A percentile compares a stretch with the other conserved stretches of the same genome.
Conservation (phyloP, 2,113 vertebrate species). For the Pao palembangensis region DNA sequence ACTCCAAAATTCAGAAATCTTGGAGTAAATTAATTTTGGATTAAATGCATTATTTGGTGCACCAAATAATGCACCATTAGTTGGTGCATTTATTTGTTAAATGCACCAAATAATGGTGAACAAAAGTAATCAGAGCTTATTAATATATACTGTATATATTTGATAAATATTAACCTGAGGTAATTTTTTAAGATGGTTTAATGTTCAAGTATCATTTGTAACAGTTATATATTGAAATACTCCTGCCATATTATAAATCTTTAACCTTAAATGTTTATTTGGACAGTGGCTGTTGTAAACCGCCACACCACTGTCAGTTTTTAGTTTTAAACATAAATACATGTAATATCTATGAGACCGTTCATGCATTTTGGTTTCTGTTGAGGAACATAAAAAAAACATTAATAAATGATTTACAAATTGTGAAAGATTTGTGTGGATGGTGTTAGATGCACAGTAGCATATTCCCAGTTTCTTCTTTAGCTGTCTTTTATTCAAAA, state of each 20-base stretch:
- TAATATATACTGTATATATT: constrained; percentile 42
- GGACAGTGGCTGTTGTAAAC: constrained; percentile 29
- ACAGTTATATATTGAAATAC: neutral
- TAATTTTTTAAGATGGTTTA: constrained; percentile 4
- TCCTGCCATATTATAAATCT: constrained; percentile 5
- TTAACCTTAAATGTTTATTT: constrained; percentile 20
- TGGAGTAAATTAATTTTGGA: no score
- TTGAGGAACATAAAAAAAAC: neutral
- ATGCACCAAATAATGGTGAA: constrained; percentile 1
- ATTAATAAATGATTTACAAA: neutral
- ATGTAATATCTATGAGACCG: constrained; percentile 19
- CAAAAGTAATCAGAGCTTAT: constrained; percentile 7
- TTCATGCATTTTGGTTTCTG: neutral
- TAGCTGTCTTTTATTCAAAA: neutral
- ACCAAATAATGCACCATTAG: no score
- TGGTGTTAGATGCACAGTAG: no score
- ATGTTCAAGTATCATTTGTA: constrained; percentile 9
- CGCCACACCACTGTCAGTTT: neutral
- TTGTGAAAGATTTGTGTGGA: neutral
- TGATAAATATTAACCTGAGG: constrained; percentile 40
- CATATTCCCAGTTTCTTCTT: neutral
- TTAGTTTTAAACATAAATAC: constrained; percentile 6
- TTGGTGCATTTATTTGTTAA: no score
- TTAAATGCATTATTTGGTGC: no score
- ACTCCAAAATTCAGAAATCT: no score